A percentile compares a stretch with the other conserved stretches of the same genome.
Evolutionary conservation across 1,140 invertebrate species (phyloP).

Genomic region (Hetaerina americana): DNA sequence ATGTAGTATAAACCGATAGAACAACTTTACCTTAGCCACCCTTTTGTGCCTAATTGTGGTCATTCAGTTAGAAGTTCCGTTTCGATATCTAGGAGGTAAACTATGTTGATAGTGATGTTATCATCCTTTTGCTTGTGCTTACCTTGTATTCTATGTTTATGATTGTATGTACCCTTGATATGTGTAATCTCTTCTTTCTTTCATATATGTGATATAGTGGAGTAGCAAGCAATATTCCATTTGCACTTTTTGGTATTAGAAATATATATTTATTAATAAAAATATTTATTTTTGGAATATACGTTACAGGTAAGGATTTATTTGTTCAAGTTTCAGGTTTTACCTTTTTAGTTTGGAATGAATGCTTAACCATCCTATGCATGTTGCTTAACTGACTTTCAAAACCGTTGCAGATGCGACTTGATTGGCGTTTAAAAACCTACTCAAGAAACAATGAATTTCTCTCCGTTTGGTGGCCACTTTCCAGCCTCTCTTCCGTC

Average conservation of each 20-base stretch:
- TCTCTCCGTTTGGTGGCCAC: constrained; percentile 47
- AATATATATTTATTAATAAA: not conserved
- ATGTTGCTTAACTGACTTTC: not conserved
- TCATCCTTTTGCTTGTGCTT: no score
- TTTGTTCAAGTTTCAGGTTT: not conserved
- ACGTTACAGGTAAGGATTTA: not conserved
- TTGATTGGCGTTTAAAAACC: not conserved
- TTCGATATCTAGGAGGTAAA: not conserved
- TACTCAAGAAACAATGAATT: constrained; percentile 40
- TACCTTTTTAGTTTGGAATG: not conserved
- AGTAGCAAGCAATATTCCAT: not conserved
- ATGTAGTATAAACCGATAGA: not conserved
- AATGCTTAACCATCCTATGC: no score
- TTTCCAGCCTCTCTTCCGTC: constrained; percentile 46
- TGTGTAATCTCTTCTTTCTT: not conserved
- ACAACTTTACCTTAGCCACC: not conserved
- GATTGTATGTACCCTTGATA: no score
- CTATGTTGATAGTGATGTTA: not conserved
- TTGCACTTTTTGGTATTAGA: not conserved
- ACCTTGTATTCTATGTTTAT: no score
- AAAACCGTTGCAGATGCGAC: not conserved
- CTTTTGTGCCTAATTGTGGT: not conserved
- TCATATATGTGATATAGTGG: not conserved
- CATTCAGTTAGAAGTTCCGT: not conserved
- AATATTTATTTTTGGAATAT: not conserved